These are phyloP conservation scores for Tholera decimalis DNA, from an alignment of 2,888 invertebrate species.

Conservation along the genomic window DNA sequence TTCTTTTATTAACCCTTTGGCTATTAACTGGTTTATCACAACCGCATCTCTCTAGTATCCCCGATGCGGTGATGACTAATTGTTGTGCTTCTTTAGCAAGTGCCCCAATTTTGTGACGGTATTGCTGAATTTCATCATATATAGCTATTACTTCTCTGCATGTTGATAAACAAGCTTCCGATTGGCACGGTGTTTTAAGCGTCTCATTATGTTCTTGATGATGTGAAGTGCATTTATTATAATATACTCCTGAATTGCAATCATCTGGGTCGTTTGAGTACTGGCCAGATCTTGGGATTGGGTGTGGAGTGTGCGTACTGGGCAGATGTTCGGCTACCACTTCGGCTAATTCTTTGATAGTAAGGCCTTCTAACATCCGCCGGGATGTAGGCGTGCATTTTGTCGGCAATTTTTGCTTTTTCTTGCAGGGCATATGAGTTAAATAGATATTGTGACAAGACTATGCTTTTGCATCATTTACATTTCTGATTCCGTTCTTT, in stretches of 20 bases:
- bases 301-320: neutral
- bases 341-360: slow-evolving; percentile 14
- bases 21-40: neutral
- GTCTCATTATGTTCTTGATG: slow-evolving; percentile 2
- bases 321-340: neutral
- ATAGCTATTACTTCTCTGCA: slow-evolving; percentile 13
- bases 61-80: slow-evolving; percentile 6
- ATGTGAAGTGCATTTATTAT: neutral
- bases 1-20: neutral
- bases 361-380: neutral
- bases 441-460: neutral
- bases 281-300: neutral
- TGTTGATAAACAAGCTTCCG: slow-evolving; percentile 2
- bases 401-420: neutral
- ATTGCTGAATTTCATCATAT: slow-evolving; percentile 12
- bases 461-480: neutral
- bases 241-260: slow-evolving; percentile 2
- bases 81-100: slow-evolving; percentile 17
- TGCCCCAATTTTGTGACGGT: slow-evolving; percentile 8
- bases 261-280: neutral
- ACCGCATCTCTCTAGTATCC: slow-evolving; percentile 2
- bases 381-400: slow-evolving; percentile 3
- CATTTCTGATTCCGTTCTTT: slow-evolving; percentile 4
- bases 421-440: slow-evolving; percentile 34
- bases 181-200: neutral